Evolutionary conservation across 2,797 vertebrate genomes (phyloP), one percentile per base, ranked within the genome.

Genomic region (Enteromius mattozi): DNA sequence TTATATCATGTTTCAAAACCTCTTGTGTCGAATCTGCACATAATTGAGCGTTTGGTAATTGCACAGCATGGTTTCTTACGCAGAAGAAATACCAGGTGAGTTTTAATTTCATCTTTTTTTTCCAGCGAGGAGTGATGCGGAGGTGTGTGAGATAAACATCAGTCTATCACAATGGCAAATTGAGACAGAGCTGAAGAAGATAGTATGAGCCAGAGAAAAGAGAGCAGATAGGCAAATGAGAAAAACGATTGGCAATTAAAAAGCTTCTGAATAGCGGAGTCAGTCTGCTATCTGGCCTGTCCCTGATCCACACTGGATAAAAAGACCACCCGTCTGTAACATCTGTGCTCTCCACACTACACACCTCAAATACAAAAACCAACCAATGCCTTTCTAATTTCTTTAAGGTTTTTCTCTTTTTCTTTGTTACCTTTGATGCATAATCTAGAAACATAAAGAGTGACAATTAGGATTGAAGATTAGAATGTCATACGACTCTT

Each of bases 201-300:
- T 83, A 63, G 79, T 27, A 13, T 35, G 61, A 80, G 45, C n/a
- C 12, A 9, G 21, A 79, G 69, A 33, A 92, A 92, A 91, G 89
- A 88, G 80, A 85, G 84, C 30, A 80, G 87, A 88, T 85, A 82
- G 2, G 47, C 80, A 87, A 88, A 91, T 87, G 59, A 88, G 61
- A 77, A 77, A 76, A 66, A 65, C 14, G 33, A 84, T 81, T 78
- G 56, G 56, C 85, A 82, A 82, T 78, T 78, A 82, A 82, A 78
- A 69, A 27, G 63, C 63, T 56, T 56, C 49, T 69, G 74, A 83
- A 77, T 45, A 83, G 61, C 0, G 1, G 16, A 56, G 24, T 56
- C 24, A 56, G 65, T 85, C 13, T 56, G 37, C 42, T 78, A 84
- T 84, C 75, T 45, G 37, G 12, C 63, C 49, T 59, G 74, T 35